Evolutionary conservation across 2,797 vertebrate species (phyloP), one percentile per base, ranked within the genome.

Genomic region (Kryptopterus vitreolus): DNA sequence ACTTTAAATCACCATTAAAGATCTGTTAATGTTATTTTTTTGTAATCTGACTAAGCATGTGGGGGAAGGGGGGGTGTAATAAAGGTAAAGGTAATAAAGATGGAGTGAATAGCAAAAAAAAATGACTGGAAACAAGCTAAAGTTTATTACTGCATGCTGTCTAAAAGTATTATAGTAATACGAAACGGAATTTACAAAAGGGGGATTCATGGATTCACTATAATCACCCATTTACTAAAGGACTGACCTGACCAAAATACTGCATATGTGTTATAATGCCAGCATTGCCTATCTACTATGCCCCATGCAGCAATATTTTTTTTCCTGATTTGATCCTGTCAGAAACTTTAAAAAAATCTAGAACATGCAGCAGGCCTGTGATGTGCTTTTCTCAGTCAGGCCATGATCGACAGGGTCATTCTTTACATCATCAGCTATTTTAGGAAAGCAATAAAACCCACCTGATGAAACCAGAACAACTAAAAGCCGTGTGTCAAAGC

Each of bases 41-140:
- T 61, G 71, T 68, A 57, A 71, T 63, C 7, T 33, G 9, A 69
- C 31, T 52, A 12, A 26, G 55, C n/a, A n/a, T 55, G 20, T 26
- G 29, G 24, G 55, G 55, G 50, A 24, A 38, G 26, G n/a, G n/a
- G n/a, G n/a, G n/a, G 7, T 66, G 22, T 20, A 50, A 3, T 69
- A 70, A 48, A n/a, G n/a, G n/a, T n/a, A n/a, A 20, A 35, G 2
- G 18, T 11, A 8, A 18, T 38, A 70, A 16, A 26, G 35, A 18
- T 11, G 59, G 50, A n/a, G 48, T 53, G 3, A 70, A 35, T 63
- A 22, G 59, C 38, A 43, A 10, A 43, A 50, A 59, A 43, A 59
- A 15, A 83, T 26, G 53, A 87, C 82, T 85, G 83, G 85, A 87
- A 81, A 77, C 55, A 85, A 73, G 50, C 78, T 79, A 63, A 79